Evolutionary conservation across 2,113 vertebrate species (phyloP), one percentile per base, ranked within the genome.

Genomic region (Caretta caretta): DNA sequence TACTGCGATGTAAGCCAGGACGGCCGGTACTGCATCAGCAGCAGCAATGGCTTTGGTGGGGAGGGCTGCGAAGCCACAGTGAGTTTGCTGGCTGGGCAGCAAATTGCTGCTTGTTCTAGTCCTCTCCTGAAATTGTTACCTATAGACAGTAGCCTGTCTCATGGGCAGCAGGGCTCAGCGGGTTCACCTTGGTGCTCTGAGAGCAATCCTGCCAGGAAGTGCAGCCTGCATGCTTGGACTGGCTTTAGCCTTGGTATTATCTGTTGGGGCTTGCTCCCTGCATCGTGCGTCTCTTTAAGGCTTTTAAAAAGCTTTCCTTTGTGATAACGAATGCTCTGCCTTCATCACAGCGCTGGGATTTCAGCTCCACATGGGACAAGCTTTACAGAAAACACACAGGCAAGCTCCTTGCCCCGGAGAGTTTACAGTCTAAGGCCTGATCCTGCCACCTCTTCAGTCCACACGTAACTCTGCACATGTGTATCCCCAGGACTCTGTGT

Each of bases 41-140:
- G 99, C 98, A 99, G 99, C 98, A 99, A 97, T 1, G 99, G 99
- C 90, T 99, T 98, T 3, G 98, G 98, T 8, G 99, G 99, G 2
- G 98, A 99, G 95, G 99, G 99, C 90, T 99, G 98, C 24, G 99
- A 99, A 94, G 99, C 99, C 50, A 99, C 99, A 53, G 99, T 99
- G 95, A 98, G 99, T 94, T 27, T 5, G 1, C 6, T 19, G 11
- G 59, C 29, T 1, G 50, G 53, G 48, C 87, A 46, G 16, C 69
- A 0, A 22, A 1, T 24, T 11, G 50, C 50, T 1, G 49, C 57
- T 49, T 57, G 14, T 51, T 19, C 51, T 54, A 48, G 25, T 2
- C 48, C 25, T 48, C 25, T 69, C 83, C 25, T 31, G 2, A 0
- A 0, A 2, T 0, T 24, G 31, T 20, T 80, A 29, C 38, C 19